phyloP scores from a whole-genome alignment of 2,113 vertebrate genomes.

The Ahaetulla prasina region DNA sequence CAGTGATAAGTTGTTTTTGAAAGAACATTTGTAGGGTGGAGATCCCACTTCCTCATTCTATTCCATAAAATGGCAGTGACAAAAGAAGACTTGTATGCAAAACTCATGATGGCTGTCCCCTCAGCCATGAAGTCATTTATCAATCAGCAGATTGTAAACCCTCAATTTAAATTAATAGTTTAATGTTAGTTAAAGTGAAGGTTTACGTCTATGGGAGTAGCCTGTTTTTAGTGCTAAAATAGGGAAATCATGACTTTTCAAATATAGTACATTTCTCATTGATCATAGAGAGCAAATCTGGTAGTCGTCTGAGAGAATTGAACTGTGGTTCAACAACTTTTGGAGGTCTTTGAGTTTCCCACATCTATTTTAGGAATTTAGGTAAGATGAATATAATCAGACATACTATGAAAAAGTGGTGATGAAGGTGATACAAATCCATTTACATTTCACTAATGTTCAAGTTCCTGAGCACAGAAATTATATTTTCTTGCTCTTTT shows the following conservation, averaged over 20 bases:
- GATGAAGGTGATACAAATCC: background rate
- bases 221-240: background rate
- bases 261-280: background rate
- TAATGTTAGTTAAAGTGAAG: background rate
- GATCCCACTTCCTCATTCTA: background rate
- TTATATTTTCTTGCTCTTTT: background rate
- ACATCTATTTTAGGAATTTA: background rate
- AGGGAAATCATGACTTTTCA: background rate
- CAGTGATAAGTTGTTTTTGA: background rate
- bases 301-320: background rate
- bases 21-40: background rate
- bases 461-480: background rate
- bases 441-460: background rate
- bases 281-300: background rate
- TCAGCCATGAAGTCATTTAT: background rate
- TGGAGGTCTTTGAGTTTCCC: background rate
- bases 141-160: background rate
- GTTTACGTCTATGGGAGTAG: background rate
- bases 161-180: background rate
- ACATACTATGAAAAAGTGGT: background rate
- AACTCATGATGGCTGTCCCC: background rate
- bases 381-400: background rate
- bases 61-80: background rate
- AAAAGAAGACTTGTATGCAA: background rate
- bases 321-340: background rate